Conservation (phyloP, 1,140 invertebrate genomes). For the Cryptotermes secundus region DNA sequence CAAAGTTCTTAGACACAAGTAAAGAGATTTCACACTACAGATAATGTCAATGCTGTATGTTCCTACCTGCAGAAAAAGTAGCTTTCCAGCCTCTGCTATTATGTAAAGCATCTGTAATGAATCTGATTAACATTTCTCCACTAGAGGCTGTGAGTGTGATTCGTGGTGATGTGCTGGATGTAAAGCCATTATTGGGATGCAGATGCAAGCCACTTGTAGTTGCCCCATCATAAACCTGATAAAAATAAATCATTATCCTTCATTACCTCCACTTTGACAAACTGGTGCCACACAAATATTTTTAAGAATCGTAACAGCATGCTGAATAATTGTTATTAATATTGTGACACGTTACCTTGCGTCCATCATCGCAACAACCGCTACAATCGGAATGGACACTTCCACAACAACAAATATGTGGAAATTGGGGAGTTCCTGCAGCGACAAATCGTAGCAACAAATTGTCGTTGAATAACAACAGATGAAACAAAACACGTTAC, state of each 20-base stretch:
- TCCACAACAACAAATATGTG: too few species aligned
- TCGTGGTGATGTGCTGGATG: conserved; percentile 73
- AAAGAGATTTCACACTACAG: too few species aligned
- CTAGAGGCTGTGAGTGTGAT: conserved; percentile 89
- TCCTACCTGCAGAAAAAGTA: conserved; percentile 82
- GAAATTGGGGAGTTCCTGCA: too few species aligned
- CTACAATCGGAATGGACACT: too few species aligned
- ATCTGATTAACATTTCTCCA: conserved; percentile 87
- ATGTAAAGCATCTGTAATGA: conserved; percentile 84
- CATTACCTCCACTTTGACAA: not conserved
- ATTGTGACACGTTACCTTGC: too few species aligned
- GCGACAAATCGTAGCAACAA: too few species aligned
- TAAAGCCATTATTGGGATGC: conserved; percentile 87
- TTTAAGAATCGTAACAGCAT: too few species aligned
- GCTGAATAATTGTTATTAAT: too few species aligned
- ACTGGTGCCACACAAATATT: not conserved
- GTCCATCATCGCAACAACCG: too few species aligned
- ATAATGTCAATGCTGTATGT: not conserved
- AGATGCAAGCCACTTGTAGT: conserved; percentile 81
- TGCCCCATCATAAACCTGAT: conserved; percentile 80
- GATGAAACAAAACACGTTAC: too few species aligned
- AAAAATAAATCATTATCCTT: not conserved
- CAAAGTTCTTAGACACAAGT: too few species aligned
- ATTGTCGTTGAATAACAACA: too few species aligned
- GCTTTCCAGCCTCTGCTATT: conserved; percentile 84